Base-by-base conservation (phyloP, 2,113 vertebrate species). In the Phocoena sinus region DNA sequence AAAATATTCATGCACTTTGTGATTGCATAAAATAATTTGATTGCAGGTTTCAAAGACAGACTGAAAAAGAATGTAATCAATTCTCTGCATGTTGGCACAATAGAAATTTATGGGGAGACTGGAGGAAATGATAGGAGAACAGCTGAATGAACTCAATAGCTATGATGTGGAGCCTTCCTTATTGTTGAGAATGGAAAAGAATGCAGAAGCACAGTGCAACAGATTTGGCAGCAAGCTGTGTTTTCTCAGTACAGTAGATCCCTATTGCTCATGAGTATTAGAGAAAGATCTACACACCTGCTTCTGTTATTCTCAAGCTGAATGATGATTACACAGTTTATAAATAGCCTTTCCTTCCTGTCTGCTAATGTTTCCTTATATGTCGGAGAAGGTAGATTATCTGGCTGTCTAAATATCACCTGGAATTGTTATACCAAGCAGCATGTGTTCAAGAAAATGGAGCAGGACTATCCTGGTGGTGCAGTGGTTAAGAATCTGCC, bases 181-280 rank as follows among this genome's bases (percentile, higher is more conserved):
- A 94, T 93, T 94, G 82, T 74, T 90, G 44, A 74, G n/a, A 93
- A 94, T 73, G 94, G 92, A 87, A 86, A 96, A 93, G 71, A 96
- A 88, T 76, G 81, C 25, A 85, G 93, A 95, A 7, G 28, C 71
- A 70, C 76, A 71, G 89, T 14, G 44, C 65, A 38, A 36, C 67
- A 94, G 95, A 88, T 90, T 97, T 97, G 96, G 95, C 89, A 94
- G 80, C 96, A 97, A 98, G 87, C 97, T 97, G 79, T 96, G 97
- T 94, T 96, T 97, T 87, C 93, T 95, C 96, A 77, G 95, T 87
- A 92, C 86, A 84, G 70, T 80, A 96, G 96, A 96, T 97, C 79
- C 87, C 86, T 92, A 73, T 97, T 97, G 86, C 96, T 96, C 95
- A 44, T 73, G 95, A 95, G 70, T 92, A 96, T 97, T 95, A 95